phyloP scores from a whole-genome alignment of 2,888 invertebrate genomes.

The Tachina lurida region DNA sequence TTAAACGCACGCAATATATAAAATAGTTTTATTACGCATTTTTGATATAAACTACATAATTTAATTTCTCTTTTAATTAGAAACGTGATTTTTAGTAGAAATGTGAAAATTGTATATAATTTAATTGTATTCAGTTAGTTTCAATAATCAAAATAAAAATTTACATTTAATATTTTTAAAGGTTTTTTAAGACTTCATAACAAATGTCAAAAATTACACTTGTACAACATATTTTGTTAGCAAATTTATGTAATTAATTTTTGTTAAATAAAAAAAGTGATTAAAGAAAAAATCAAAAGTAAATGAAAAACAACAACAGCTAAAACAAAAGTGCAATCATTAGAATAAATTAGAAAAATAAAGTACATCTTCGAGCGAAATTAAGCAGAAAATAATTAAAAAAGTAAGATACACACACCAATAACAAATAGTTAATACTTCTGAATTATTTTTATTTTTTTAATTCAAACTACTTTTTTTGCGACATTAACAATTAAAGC shows the following conservation, averaged over 20 bases:
- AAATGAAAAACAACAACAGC: slow-evolving; percentile 43
- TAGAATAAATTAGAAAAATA: slow-evolving; percentile 22
- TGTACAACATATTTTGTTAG: slow-evolving; percentile 63
- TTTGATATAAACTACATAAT: neutral
- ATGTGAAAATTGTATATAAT: neutral
- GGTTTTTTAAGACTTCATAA: slow-evolving; percentile 59
- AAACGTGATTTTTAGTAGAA: slow-evolving; percentile 18
- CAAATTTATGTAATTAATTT: slow-evolving; percentile 29
- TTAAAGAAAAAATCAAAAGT: slow-evolving; percentile 43
- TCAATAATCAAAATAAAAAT: slow-evolving; percentile 11
- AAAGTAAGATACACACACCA: slow-evolving; percentile 75
- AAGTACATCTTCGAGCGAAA: slow-evolving; percentile 54
- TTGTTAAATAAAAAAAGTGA: slow-evolving; percentile 46
- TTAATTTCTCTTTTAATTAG: neutral
- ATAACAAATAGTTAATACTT: slow-evolving; percentile 74
- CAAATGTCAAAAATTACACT: slow-evolving; percentile 30
- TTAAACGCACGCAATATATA: neutral
- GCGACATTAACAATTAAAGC: slow-evolving; percentile 66
- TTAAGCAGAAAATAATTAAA: slow-evolving; percentile 66
- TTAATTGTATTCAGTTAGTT: neutral
- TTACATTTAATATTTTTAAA: slow-evolving; percentile 41
- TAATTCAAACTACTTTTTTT: slow-evolving; percentile 17
- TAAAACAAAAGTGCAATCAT: slow-evolving; percentile 71
- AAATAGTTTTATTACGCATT: slow-evolving; percentile 33
- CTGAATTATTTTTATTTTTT: slow-evolving; percentile 77